These are phyloP conservation scores for Galaxias olidus DNA, from an alignment of 2,797 vertebrate genomes.

Conservation along the genomic window DNA sequence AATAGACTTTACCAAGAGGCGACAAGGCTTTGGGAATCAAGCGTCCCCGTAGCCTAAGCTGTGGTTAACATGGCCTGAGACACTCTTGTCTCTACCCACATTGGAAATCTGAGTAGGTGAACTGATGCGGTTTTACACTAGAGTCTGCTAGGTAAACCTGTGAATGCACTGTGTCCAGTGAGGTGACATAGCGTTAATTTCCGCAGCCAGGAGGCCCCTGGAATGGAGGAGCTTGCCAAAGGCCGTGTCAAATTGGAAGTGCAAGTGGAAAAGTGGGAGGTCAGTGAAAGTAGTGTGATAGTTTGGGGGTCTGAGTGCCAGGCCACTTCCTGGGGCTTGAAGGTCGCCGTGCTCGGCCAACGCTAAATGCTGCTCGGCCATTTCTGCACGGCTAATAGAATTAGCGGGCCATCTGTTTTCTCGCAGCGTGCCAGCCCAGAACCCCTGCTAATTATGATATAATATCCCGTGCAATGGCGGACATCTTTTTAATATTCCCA, in stretches of 20 bases:
- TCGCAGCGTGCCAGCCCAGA: slow-evolving; percentile 74
- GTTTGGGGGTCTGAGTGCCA: slow-evolving; percentile 44
- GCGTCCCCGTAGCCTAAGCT: neutral
- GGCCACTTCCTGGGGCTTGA: slow-evolving; percentile 66
- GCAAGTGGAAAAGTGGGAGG: slow-evolving; percentile 31
- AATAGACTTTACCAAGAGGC: no score
- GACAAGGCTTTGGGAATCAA: neutral
- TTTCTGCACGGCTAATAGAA: slow-evolving; percentile 87
- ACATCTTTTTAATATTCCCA: slow-evolving; percentile 78
- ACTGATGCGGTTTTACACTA: neutral
- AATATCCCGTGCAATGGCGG: slow-evolving; percentile 81
- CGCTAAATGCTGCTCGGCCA: slow-evolving; percentile 81
- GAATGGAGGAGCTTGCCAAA: slow-evolving; percentile 10
- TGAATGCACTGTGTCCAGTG: neutral
- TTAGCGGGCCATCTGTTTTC: slow-evolving; percentile 93
- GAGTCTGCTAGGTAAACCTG: neutral
- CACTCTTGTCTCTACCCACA: neutral
- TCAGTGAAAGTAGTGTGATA: slow-evolving; percentile 50
- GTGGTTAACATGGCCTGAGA: neutral
- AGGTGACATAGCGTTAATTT: slow-evolving; percentile 23
- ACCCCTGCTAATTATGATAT: slow-evolving; percentile 89
- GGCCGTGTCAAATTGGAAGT: slow-evolving; percentile 11
- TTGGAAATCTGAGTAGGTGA: neutral
- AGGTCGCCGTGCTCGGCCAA: slow-evolving; percentile 71
- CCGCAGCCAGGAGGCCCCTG: neutral